These are phyloP conservation scores for Heliconius hewitsoni DNA, from an alignment of 1,140 invertebrate species.

Conservation along the genomic window DNA sequence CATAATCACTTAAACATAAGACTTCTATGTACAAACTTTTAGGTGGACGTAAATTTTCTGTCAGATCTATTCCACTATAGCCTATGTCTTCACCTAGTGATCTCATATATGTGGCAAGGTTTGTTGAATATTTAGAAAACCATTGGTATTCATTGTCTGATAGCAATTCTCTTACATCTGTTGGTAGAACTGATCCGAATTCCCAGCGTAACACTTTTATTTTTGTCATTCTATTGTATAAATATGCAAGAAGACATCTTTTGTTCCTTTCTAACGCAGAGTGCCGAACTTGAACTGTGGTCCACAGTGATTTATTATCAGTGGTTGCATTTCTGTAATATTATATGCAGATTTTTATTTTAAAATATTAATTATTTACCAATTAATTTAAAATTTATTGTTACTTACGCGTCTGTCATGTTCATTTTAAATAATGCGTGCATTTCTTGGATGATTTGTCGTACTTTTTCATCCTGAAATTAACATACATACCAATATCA, in stretches of 20 bases:
- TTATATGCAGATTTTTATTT: background rate
- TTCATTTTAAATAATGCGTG: constrained; percentile 71
- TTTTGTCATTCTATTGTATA: constrained; percentile 91
- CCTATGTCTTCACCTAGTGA: constrained; percentile 88
- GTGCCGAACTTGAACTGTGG: constrained; percentile 91
- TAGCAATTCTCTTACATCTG: constrained; percentile 90
- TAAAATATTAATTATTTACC: background rate
- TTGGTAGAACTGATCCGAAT: constrained; percentile 93
- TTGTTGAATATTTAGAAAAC: constrained; percentile 94
- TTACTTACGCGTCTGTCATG: constrained; percentile 75
- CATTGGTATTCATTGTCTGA: constrained; percentile 92
- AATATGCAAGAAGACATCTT: constrained; percentile 93
- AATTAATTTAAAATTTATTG: too few relatives aligned
- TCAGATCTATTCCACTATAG: constrained; percentile 90
- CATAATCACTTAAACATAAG: constrained; percentile 93
- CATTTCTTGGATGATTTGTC: constrained; percentile 75
- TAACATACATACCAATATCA: background rate
- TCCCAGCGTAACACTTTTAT: constrained; percentile 95
- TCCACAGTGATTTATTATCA: constrained; percentile 79
- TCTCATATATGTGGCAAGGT: constrained; percentile 94
- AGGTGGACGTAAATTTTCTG: constrained; percentile 93
- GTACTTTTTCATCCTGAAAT: constrained; percentile 72
- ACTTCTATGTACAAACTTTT: constrained; percentile 97
- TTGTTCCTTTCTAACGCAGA: constrained; percentile 93
- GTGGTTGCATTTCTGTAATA: constrained; percentile 64